Evolutionary conservation across 30 jellyfish, hydroid and myxozoan species (phyloP).

Genomic region (Hydractinia echinata): DNA sequence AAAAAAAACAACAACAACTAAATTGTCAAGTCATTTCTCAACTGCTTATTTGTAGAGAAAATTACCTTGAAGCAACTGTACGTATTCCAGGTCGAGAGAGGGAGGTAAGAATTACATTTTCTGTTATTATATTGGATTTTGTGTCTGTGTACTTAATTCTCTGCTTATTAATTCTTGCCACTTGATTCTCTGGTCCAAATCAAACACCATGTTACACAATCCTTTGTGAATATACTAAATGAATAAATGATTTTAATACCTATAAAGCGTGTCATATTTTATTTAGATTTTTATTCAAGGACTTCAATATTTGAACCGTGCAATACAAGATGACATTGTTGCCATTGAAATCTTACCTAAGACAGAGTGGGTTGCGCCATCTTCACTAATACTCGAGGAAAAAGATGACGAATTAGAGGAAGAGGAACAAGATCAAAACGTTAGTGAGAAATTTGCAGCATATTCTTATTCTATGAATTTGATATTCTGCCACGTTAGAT

Average conservation of each 20-base stretch:
- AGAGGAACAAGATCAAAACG: conserved; percentile 54
- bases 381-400: conserved; percentile 73
- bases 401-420: conserved; percentile 70
- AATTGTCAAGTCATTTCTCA: too few relatives aligned
- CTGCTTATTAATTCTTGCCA: neutral
- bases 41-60: conserved; percentile 44
- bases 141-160: neutral
- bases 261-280: neutral
- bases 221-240: neutral
- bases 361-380: conserved; percentile 78
- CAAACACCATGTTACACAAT: neutral
- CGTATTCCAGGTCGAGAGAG: conserved; percentile 72
- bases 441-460: neutral
- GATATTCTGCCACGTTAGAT: too few relatives aligned
- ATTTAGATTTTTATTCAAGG: conserved; percentile 90
- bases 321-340: conserved; percentile 83
- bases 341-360: conserved; percentile 89
- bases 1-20: too few relatives aligned
- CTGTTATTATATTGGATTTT: too few relatives aligned
- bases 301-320: conserved; percentile 70
- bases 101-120: conserved; percentile 40
- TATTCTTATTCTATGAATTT: too few relatives aligned
- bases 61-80: conserved; percentile 80
- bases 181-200: neutral
- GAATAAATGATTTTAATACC: neutral